Conservation (phyloP, 2,797 vertebrate genomes). For the Eidolon dupreanum region DNA sequence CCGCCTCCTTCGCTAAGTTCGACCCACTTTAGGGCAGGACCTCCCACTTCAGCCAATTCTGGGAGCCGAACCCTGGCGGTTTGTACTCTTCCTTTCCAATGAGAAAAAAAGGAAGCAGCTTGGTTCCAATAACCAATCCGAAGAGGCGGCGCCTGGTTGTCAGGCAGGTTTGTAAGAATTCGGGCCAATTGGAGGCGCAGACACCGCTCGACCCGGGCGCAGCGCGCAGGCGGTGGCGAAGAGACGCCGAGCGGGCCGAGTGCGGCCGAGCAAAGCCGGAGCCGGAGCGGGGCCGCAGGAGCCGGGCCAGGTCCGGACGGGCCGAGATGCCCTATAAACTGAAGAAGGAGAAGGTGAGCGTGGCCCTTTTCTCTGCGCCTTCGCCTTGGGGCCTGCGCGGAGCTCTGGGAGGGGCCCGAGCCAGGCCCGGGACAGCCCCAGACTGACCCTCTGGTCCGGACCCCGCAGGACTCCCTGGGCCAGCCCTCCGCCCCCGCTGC, state of each 20-base stretch:
- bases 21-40: conserved; percentile 73
- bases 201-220: conserved; percentile 79
- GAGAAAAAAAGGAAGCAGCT: conserved; percentile 76
- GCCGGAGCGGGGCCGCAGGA: conserved; percentile 79
- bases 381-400: conserved; percentile 27
- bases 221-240: conserved; percentile 82
- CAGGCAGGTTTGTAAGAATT: conserved; percentile 81
- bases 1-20: conserved; percentile 61
- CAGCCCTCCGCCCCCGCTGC: conserved; percentile 40
- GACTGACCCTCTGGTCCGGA: conserved; percentile 72
- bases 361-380: conserved; percentile 13
- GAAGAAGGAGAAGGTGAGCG: conserved; percentile 86
- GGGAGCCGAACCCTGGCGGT: conserved; percentile 75
- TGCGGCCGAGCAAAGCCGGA: conserved; percentile 81
- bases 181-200: conserved; percentile 84
- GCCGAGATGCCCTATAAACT: conserved; percentile 87
- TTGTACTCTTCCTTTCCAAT: conserved; percentile 83
- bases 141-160: conserved; percentile 80
- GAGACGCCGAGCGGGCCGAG: conserved; percentile 84
- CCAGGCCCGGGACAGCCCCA: conserved; percentile 72
- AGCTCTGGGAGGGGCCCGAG: conserved; percentile 71
- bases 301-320: conserved; percentile 72
- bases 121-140: conserved; percentile 70
- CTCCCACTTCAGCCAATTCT: conserved; percentile 65
- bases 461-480: conserved; percentile 62